Evolutionary conservation across 2,888 invertebrate genomes (phyloP).

Genomic region (Parapristionchus giblindavisi): DNA sequence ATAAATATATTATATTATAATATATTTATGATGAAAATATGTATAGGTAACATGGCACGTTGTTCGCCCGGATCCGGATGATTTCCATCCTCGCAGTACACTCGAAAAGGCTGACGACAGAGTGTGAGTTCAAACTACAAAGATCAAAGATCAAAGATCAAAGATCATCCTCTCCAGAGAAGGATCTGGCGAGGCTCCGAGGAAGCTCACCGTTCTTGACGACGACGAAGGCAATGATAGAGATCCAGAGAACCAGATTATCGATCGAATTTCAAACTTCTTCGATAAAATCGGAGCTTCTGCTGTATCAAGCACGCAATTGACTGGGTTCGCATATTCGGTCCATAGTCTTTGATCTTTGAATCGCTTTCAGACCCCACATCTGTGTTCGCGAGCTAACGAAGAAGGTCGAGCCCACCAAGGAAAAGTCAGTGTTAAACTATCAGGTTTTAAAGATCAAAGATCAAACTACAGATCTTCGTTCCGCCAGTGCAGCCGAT

Average conservation of each 20-base stretch:
- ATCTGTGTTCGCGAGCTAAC: slow-evolving; percentile 37
- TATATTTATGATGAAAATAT: background rate
- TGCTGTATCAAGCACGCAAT: background rate
- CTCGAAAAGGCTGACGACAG: slow-evolving; percentile 17
- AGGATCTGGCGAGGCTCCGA: slow-evolving; percentile 9
- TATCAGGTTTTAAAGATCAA: slow-evolving; percentile 3
- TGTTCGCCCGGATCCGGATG: slow-evolving; percentile 8
- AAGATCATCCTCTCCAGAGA: slow-evolving; percentile 6
- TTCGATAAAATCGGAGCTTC: slow-evolving; percentile 34
- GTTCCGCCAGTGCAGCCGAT: slow-evolving; percentile 35
- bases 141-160: background rate
- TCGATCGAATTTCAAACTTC: slow-evolving; percentile 28
- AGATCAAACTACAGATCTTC: slow-evolving; percentile 20
- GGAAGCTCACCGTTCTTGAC: background rate
- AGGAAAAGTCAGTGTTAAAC: slow-evolving; percentile 19
- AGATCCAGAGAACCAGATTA: background rate
- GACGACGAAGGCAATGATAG: background rate
- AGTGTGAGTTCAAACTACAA: background rate
- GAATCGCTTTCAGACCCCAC: slow-evolving; percentile 29
- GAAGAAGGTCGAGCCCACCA: slow-evolving; percentile 37
- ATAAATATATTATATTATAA: background rate
- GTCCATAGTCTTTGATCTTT: background rate
- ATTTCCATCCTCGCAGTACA: background rate
- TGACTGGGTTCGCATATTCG: slow-evolving; percentile 22
- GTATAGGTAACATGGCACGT: slow-evolving; percentile 21